These are phyloP conservation scores for Lepidostoma basale DNA, from an alignment of 1,140 invertebrate species.

Conservation along the genomic window DNA sequence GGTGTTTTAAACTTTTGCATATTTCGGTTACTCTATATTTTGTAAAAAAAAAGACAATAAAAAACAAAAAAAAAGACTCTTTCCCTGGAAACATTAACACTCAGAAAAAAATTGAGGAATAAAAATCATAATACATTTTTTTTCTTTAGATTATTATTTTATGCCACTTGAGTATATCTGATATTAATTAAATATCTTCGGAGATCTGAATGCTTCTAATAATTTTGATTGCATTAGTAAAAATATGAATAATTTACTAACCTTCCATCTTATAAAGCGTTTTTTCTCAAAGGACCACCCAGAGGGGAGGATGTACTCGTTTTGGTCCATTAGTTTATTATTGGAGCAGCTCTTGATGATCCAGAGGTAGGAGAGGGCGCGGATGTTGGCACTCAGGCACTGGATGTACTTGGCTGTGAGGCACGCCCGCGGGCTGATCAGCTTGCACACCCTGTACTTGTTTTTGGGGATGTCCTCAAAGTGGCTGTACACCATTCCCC, in stretches of 20 bases:
- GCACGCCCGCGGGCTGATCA: conserved; percentile 66
- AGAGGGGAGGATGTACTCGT: conserved; percentile 57
- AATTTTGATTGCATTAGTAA: background rate
- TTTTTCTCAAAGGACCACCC: conserved; percentile 62
- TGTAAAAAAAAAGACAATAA: no score
- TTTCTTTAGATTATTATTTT: no score
- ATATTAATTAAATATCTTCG: no score
- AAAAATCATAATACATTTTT: no score
- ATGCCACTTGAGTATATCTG: no score
- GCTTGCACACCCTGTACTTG: conserved; percentile 60
- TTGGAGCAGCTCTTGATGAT: conserved; percentile 61
- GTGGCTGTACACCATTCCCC: conserved; percentile 62
- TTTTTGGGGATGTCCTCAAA: conserved; percentile 63
- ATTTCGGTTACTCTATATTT: no score
- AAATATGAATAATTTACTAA: background rate
- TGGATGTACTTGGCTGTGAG: conserved; percentile 65
- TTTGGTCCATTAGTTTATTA: conserved; percentile 51
- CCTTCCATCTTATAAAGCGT: conserved; percentile 54
- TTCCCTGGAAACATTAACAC: no score
- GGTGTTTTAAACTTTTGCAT: no score
- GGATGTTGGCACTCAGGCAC: conserved; percentile 63
- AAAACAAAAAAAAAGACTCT: no score
- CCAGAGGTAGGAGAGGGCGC: conserved; percentile 63
- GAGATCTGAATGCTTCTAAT: no score
- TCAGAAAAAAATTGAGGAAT: no score